A percentile compares a stretch with the other conserved stretches of the same genome.
Conservation (phyloP, 2,113 vertebrate genomes). For the Melospiza georgiana region DNA sequence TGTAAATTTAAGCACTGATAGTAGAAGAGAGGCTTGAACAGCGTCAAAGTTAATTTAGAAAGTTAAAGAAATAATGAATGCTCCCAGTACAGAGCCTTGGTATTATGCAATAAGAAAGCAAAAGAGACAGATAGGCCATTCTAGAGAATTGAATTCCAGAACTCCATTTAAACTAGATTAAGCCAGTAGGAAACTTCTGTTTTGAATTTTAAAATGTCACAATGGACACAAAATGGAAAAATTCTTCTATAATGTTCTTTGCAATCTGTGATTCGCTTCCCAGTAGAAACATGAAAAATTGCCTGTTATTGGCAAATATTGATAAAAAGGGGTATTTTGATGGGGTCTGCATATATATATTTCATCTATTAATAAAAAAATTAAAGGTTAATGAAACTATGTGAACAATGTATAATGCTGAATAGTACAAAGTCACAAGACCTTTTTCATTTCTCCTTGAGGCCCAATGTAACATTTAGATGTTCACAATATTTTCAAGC, state of each 20-base stretch:
- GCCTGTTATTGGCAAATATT: background rate
- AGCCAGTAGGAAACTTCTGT: background rate
- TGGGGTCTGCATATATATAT: background rate
- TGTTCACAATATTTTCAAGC: background rate
- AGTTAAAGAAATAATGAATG: background rate
- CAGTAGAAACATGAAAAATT: background rate
- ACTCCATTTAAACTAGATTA: background rate
- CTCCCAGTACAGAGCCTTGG: background rate
- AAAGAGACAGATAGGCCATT: background rate
- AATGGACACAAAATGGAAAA: background rate
- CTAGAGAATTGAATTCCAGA: background rate
- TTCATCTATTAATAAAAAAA: background rate
- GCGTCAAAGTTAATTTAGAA: background rate
- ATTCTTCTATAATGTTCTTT: background rate
- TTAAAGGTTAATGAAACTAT: background rate
- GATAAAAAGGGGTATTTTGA: background rate
- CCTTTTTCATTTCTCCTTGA: slow-evolving; percentile 6
- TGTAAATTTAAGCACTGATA: background rate
- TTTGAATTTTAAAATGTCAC: background rate
- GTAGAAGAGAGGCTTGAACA: background rate
- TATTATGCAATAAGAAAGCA: background rate
- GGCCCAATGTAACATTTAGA: slow-evolving; percentile 18
- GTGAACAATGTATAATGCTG: background rate
- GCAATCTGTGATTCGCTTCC: background rate
- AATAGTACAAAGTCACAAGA: background rate